Evolutionary conservation across 2,888 invertebrate species (phyloP), one percentile per base, ranked within the genome.

Genomic region (Drosophila cognata): DNA sequence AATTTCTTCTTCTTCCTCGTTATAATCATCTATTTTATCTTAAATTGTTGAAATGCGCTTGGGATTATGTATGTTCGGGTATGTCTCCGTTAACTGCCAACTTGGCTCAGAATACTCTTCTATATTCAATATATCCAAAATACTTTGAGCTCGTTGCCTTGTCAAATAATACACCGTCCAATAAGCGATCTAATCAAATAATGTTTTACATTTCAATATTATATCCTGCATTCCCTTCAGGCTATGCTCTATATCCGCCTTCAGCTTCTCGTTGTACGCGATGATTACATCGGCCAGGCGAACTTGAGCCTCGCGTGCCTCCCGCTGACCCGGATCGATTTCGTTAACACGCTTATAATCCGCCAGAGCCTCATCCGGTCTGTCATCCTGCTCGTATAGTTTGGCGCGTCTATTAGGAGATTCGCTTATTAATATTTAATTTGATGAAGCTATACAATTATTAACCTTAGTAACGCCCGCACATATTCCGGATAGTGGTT

Each of bases 201-300:
- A 31, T 31, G 10, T 31, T 31, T 31, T 31, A 31, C 2, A 99
- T 86, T 96, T 96, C n/a, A 99, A 93, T 62, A 99, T 95, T 95
- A 98, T 95, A 89, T 99, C 99, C 33, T 99, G 99, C 16, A 99
- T 93, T 87, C 99, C 98, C 91, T 99, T 99, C 2, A 99, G 93
- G 94, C 98, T 98, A 0, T 96, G 96, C 65, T 99, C 89, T 98
- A 99, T 98, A 94, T 99, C 99, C 0, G 94, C 94, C 93, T 99
- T 99, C 58, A 99, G 91, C 92, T 98, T 97, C 92, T 99, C 99
- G 93, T 99, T 99, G 75, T 96, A 95, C 87, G 97, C 96, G 73
- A 96, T 95, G 33, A 99, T 98, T 58, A 96, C 91, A 0, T 96
- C 96, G 0, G 97, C 97, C 36, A 99, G 94, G 66, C 96, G 95